Base-by-base conservation (phyloP, 2,888 invertebrate genomes). In the Ornithoptera priamus region DNA sequence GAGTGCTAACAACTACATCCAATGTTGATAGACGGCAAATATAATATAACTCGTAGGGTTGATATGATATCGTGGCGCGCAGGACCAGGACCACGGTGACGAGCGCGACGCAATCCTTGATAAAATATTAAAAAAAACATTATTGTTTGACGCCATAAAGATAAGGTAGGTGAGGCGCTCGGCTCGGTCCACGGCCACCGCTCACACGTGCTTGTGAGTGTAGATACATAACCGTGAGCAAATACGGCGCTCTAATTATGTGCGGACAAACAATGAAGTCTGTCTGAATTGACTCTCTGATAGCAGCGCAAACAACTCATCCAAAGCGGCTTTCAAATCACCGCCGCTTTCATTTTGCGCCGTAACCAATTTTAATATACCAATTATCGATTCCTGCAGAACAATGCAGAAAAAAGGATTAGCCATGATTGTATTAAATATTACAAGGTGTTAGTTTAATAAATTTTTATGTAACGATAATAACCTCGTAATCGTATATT, bases 131-230 rank as follows among this genome's bases (percentile, higher is more conserved):
- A 58, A 85, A 85, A 87, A 77, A 79, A 83, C 80, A 79, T 78
- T 80, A 77, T 78, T 89, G 88, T 91, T 90, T 90, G 83, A 82
- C 74, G 79, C 83, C 87, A 88, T 90, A 91, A 90, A 92, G 90
- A 92, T 92, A 92, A 85, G 78, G 76, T 36, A 53, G 78, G 86
- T 86, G 87, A 88, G 82, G 81, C 80, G 79, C 74, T 73, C 73
- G 75, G 72, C 81, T 78, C 78, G 81, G 79, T 79, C 79, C 83
- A 80, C 80, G 87, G 83, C 90, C 90, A 86, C 88, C 86, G 79
- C 83, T 80, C 80, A 82, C 85, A 84, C 83, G 82, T 79, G 84
- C 82, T 83, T 79, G 75, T 77, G 77, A 81, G 80, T 84, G 77
- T 76, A 82, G 72, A 77, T 74, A 80, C 78, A 77, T 76, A 79